Evolutionary conservation across 2,113 vertebrate genomes (phyloP).

Genomic region (Cebus imitator): DNA sequence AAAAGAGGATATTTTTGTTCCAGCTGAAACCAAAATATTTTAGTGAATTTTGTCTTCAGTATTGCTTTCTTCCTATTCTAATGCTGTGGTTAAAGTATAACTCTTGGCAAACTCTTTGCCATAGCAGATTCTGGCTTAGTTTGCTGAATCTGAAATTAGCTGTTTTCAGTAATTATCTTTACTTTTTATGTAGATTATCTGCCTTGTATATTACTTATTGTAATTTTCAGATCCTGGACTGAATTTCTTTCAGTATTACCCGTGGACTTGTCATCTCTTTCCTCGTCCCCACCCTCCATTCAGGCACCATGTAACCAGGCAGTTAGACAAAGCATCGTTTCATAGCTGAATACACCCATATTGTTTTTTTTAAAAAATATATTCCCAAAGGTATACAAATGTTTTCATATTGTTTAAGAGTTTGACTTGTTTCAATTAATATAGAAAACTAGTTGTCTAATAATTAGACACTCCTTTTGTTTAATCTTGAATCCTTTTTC

Average conservation of each 20-base stretch:
- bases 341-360: neutral
- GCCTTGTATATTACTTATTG: neutral
- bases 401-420: neutral
- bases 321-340: neutral
- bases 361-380: neutral
- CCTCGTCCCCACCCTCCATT: neutral
- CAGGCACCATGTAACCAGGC: neutral
- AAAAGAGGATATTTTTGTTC: slow-evolving; percentile 75
- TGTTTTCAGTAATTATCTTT: neutral
- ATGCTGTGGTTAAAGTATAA: neutral
- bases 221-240: neutral
- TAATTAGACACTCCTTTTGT: neutral
- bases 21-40: slow-evolving; percentile 54
- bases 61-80: neutral
- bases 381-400: neutral
- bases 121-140: neutral
- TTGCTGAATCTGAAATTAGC: neutral
- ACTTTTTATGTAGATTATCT: neutral
- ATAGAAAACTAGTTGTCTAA: neutral
- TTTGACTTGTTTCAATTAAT: neutral
- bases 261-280: neutral
- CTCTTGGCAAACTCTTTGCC: neutral
- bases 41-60: slow-evolving; percentile 45
- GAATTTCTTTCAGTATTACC: neutral
- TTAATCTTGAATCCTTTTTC: slow-evolving; percentile 20